phyloP scores from a whole-genome alignment of 2,797 vertebrate genomes.

The Tympanoctomys barrerae region DNA sequence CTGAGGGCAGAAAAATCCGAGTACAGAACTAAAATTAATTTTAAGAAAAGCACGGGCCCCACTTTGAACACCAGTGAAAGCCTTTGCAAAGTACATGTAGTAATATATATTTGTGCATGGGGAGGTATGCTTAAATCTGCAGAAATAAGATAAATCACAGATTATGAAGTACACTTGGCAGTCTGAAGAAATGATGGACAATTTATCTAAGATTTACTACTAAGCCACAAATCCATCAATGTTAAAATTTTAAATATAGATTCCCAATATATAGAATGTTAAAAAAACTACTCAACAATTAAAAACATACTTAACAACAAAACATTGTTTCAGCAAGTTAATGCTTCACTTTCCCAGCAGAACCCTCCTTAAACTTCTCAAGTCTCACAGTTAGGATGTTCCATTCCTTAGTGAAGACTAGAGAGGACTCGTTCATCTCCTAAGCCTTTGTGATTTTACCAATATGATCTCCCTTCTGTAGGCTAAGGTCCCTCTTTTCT shows the following conservation, averaged over 20 bases:
- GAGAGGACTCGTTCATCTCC: background rate
- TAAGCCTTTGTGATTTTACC: background rate
- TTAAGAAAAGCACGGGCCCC: slow-evolving; percentile 19
- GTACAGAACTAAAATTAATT: slow-evolving; percentile 53
- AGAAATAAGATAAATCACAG: background rate
- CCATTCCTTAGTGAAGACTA: background rate
- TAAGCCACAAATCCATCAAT: background rate
- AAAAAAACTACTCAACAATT: background rate
- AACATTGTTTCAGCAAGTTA: background rate
- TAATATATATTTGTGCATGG: background rate
- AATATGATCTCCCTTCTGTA: background rate
- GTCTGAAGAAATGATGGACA: slow-evolving; percentile 15
- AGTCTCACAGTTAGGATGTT: background rate
- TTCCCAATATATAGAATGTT: background rate
- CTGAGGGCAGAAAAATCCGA: background rate
- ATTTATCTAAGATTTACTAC: background rate
- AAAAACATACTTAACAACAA: background rate
- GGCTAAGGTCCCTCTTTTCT: background rate
- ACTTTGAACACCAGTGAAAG: background rate
- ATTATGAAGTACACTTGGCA: background rate
- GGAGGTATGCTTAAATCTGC: background rate
- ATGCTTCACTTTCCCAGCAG: background rate
- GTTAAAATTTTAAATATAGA: background rate
- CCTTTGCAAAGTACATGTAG: background rate
- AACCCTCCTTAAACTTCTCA: background rate